Evolutionary conservation across 92 coral and sea anemone species (phyloP), one percentile per base, ranked within the genome.

Genomic region (Epizoanthus ramosus): DNA sequence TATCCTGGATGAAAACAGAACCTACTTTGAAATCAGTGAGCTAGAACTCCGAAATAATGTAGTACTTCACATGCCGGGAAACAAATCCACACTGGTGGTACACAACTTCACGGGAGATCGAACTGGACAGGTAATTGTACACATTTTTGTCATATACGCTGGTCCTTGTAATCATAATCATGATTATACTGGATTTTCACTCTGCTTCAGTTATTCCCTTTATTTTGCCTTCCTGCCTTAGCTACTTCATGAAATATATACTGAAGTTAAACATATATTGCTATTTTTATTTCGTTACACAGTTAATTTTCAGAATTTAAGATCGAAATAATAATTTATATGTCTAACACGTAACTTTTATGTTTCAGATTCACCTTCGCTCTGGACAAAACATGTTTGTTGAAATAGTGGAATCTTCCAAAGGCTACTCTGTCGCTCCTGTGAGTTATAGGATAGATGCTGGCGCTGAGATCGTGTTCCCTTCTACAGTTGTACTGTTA

Each of bases 341-440:
- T 37, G 43, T 37, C 43, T 37, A 37, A 37, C 43, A 37, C 71
- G 4, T 9, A 47, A 47, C 14, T 15, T 50, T 50, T 2, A 50
- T 50, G 54, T 74, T 74, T 56, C 66, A 74, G 80, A 59, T 85
- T 75, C 93, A 90, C 37, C 65, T 90, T 54, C 68, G 83, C 57
- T 52, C 81, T 31, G 89, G 90, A 41, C 93, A 90, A 64, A 90
- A 84, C 63, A 83, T 90, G 88, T 83, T 86, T 70, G 93, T 90
- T 15, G 93, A 90, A 68, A 90, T 90, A 19, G 88, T 86, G 18
- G 93, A 90, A 68, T 90, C 93, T 3, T 70, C 71, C 17, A 90
- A 86, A 77, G 90, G 93, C 15, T 90, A 90, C 65, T 85, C 93
- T 17, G 89, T 86, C 21, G 90, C 93, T 19, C 93, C 93, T 17